phyloP scores from a whole-genome alignment of 1,140 invertebrate species.

The Psilanteris sp. region DNA sequence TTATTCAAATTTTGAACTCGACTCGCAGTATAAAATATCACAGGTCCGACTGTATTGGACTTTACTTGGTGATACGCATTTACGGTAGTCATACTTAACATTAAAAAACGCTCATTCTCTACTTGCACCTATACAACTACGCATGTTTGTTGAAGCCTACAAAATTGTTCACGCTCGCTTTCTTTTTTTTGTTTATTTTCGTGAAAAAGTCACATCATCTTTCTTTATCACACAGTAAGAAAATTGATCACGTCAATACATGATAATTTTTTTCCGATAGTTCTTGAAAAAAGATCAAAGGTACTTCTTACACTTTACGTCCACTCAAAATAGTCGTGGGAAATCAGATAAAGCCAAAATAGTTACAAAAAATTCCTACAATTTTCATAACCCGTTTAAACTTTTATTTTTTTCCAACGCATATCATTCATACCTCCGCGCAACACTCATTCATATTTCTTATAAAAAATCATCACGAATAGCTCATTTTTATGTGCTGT shows the following conservation, averaged over 20 bases:
- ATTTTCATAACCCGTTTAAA: too few relatives aligned
- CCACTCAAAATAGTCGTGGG: background rate
- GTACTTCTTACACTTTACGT: background rate
- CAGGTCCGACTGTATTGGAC: slow-evolving; percentile 29
- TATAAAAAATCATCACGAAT: slow-evolving; percentile 61
- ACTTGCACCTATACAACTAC: slow-evolving; percentile 62
- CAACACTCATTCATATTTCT: slow-evolving; percentile 43
- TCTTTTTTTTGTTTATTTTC: slow-evolving; percentile 12
- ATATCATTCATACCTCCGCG: slow-evolving; percentile 20
- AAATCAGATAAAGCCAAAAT: background rate
- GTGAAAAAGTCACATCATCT: slow-evolving; percentile 24
- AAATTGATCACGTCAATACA: slow-evolving; percentile 50
- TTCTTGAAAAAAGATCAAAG: slow-evolving; percentile 7
- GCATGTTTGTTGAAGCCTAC: slow-evolving; percentile 48
- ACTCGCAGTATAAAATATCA: slow-evolving; percentile 14
- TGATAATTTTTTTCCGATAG: background rate
- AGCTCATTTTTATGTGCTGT: slow-evolving; percentile 47
- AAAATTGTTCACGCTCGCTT: slow-evolving; percentile 41
- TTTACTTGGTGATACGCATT: slow-evolving; percentile 55
- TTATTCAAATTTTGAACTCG: background rate
- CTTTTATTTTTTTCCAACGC: too few relatives aligned
- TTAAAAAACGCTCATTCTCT: slow-evolving; percentile 59
- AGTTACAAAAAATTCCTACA: slow-evolving; percentile 13
- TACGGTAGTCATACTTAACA: slow-evolving; percentile 55
- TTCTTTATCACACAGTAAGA: slow-evolving; percentile 50